Evolutionary conservation across 92 coral and sea anemone species (phyloP), one percentile per base, ranked within the genome.

Genomic region (Montipora capitata): DNA sequence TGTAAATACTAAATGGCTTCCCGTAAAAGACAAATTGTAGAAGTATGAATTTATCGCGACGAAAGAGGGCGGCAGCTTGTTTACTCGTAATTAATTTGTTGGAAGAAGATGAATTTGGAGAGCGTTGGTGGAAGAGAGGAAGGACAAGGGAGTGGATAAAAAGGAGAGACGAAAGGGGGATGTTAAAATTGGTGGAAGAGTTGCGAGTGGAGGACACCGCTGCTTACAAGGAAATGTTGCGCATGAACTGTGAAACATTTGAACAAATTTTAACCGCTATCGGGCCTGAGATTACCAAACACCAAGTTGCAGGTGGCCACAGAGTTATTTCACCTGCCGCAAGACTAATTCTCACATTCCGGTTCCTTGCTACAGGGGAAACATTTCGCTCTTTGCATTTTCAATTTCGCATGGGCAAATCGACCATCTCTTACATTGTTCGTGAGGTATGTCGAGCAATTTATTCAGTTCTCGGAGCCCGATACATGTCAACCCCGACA

Each of bases 321-420:
- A 80, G 80, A 72, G 35, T 72, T 48, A 79, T 87, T 18, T 41
- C 16, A 8, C 76, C 87, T 40, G 82, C 92, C 13, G 76, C 73
- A 39, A 80, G 92, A 40, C 75, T 88, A 5, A 59, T 75, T 40
- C 64, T 88, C 10, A 73, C 87, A 20, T n/a, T 88, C 40, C 59
- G 92, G 41, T 88, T 72, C 58, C 72, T 88, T 8, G 84, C 87
- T n/a, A 81, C 92, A 7, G 92, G 92, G 41, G 87, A 88, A 66
- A 59, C 77, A 40, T 81, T 62, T 63, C 10, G 9, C 12, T 88
- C 92, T 8, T 70, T 88, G 5, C 77, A 75, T 52, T 81, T 43
- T 40, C 87, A 88, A 40, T 88, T 81, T 65, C 83, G 84, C 2
- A 88, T 88, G 38, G 54, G 78, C 7, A 81, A 42, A 41, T 12